Base-by-base conservation (phyloP, 1,140 invertebrate species). In the Diabrotica undecimpunctata region DNA sequence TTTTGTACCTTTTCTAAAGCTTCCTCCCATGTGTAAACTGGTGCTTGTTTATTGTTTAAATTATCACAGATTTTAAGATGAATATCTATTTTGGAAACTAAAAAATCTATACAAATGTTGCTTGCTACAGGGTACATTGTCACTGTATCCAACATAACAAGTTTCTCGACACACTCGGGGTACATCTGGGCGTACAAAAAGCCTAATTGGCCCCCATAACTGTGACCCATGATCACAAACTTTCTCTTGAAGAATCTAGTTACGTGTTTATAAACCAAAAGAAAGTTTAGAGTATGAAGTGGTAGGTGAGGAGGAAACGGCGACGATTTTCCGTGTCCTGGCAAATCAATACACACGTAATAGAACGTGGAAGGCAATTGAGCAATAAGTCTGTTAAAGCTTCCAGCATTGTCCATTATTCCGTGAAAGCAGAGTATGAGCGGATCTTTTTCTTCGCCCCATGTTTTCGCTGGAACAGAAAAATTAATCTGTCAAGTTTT, bases 251-350 rank as follows among this genome's bases (percentile, higher is more conserved):
- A 80, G 68, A 84, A 74, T 39, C 86, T 77, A 7, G 87, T 73
- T 3, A 89, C 77, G 61, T 77, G 61, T 57, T 80, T 78, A 5
- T 89, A 75, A 6, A 82, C 69, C 7, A 84, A 64, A 0, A 84
- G 72, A 70, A 79, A 83, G 69, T 82, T 78, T 7, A 81, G 70
- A 53, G 71, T 79, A 25, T 83, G 74, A 36, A 86, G 75, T 5
- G 77, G 70, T 54, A 80, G 54, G 50, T 85, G 85, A 10, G 72
- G 60, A 60, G 86, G 84, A 62, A 85, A 84, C 50, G 82, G 81
- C 60, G 85, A 85, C 5, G 89, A 91, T 9, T 78, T 78, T 4
- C 90, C 90, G 79, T 91, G 88, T 3, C 88, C 86, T 6, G 88
- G 88, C 65, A 90, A 78, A 75, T 91, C 89, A 37, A 90, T 78